Evolutionary conservation across 2,113 vertebrate genomes (phyloP).

Genomic region (Eclectus roratus): DNA sequence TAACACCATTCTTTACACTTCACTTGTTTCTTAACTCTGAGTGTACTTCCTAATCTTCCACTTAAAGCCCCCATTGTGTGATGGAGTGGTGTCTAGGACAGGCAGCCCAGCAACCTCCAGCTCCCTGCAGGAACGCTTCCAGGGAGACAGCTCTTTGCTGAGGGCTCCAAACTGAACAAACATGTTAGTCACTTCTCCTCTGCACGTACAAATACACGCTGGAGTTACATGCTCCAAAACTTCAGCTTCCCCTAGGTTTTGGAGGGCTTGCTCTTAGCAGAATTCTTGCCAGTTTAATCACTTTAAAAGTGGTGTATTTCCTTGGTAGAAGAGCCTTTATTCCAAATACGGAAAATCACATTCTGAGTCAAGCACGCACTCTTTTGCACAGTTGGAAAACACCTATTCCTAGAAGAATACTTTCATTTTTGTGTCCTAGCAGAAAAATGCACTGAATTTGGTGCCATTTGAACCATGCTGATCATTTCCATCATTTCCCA

Average conservation of each 20-base stretch:
- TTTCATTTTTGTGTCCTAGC: neutral
- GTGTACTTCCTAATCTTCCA: neutral
- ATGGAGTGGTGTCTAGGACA: neutral
- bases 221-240: neutral
- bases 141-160: neutral
- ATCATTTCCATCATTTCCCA: neutral
- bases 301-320: neutral
- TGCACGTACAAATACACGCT: rapidly evolving
- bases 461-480: neutral
- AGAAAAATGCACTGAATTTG: neutral
- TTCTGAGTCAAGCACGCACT: neutral
- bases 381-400: neutral
- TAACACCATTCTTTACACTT: neutral
- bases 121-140: neutral
- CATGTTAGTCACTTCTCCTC: neutral
- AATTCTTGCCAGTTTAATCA: neutral
- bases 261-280: neutral
- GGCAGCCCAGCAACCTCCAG: neutral
- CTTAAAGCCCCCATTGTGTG: rapidly evolving
- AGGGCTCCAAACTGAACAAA: neutral
- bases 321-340: neutral
- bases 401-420: constrained; percentile 10
- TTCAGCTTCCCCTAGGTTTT: neutral
- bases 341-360: neutral
- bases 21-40: neutral